A percentile compares a stretch with the other conserved stretches of the same genome.
Conservation (phyloP, 1,140 invertebrate genomes). For the Eciton burchellii region DNA sequence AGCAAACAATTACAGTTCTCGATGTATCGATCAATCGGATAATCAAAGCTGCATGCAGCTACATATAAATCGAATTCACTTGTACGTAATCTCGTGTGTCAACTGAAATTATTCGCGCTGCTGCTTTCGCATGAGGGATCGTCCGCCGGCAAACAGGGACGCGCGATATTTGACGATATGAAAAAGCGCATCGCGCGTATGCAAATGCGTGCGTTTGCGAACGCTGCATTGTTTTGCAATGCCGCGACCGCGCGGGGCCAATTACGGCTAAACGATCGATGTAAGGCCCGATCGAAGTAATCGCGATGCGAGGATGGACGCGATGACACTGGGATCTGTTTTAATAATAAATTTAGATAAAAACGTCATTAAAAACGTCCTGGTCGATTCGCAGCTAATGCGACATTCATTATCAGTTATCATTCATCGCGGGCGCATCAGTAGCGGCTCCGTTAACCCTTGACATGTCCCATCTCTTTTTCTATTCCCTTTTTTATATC, state of each 20-base stretch:
- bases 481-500: no score
- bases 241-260: background rate
- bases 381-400: background rate
- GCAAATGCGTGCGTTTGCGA: background rate
- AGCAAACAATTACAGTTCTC: no score
- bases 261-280: conserved; percentile 3
- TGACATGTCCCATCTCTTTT: no score
- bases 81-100: conserved; percentile 35
- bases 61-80: conserved; percentile 1
- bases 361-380: background rate
- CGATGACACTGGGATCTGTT: background rate
- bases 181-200: conserved; percentile 12
- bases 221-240: conserved; percentile 16
- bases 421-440: no score
- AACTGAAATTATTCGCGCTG: conserved; percentile 26
- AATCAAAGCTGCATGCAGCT: conserved; percentile 10
- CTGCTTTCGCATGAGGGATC: conserved; percentile 20
- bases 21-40: conserved; percentile 5
- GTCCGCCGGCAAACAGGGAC: conserved; percentile 5
- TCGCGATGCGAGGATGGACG: background rate
- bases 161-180: conserved; percentile 23
- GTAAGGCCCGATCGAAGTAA: conserved; percentile 11
- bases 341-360: background rate
- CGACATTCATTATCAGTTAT: no score
- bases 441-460: no score